Percentiles rank a stretch among this genome's conserved stretches.
phyloP scores from a whole-genome alignment of 2,113 vertebrate species.

The Neopipo cinnamomea region DNA sequence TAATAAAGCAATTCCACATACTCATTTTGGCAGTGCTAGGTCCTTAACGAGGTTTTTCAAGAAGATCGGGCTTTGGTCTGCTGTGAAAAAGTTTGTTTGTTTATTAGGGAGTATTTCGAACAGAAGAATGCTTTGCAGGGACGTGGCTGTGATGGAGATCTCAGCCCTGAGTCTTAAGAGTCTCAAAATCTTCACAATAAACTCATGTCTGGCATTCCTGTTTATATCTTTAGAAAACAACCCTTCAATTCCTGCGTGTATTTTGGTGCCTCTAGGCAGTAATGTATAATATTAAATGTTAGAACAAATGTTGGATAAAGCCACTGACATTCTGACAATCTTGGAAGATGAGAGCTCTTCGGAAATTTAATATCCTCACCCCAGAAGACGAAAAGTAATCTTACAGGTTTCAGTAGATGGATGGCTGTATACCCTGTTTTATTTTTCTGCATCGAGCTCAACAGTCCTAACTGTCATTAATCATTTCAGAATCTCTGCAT shows the following conservation, averaged over 20 bases:
- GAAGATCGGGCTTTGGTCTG: neutral
- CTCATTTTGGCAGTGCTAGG: neutral
- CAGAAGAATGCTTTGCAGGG: neutral
- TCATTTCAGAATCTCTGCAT: slow-evolving; percentile 50
- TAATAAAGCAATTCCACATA: neutral
- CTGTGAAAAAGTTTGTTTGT: neutral
- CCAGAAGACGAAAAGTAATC: slow-evolving; percentile 51
- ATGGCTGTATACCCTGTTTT: slow-evolving; percentile 28
- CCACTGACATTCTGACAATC: neutral
- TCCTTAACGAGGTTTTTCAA: neutral
- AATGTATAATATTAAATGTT: neutral
- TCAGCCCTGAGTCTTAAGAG: neutral
- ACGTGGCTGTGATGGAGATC: neutral
- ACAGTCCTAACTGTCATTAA: slow-evolving; percentile 58
- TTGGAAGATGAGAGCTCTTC: neutral
- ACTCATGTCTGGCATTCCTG: neutral
- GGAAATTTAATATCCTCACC: slow-evolving; percentile 23
- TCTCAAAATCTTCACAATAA: neutral
- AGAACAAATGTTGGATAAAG: slow-evolving; percentile 6
- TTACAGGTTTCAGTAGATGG: slow-evolving; percentile 36
- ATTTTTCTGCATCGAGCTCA: slow-evolving; percentile 29
- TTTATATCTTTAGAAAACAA: slow-evolving; percentile 12
- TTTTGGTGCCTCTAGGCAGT: slow-evolving; percentile 7
- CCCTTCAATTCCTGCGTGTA: neutral
- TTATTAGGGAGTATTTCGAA: neutral